Conservation (phyloP, 2,113 vertebrate genomes). For the Gallinago jamesoni region DNA sequence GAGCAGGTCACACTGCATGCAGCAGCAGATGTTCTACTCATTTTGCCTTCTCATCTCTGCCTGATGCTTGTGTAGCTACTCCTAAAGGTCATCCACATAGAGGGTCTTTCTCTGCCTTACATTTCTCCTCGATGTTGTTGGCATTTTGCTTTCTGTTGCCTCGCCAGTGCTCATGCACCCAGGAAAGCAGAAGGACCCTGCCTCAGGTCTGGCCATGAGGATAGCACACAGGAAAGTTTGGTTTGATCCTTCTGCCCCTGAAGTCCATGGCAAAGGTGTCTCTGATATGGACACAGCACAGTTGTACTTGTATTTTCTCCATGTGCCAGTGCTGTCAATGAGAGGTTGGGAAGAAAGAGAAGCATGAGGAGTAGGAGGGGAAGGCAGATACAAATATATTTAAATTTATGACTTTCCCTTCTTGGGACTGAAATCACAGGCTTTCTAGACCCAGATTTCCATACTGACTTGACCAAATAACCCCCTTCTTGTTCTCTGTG, state of each 20-base stretch:
- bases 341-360: neutral
- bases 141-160: neutral
- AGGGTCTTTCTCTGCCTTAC: neutral
- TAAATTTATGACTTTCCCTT: neutral
- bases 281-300: neutral
- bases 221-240: rapidly evolving
- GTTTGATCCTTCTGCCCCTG: neutral
- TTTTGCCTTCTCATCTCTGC: neutral
- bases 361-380: rapidly evolving
- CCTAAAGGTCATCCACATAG: neutral
- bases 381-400: neutral
- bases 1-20: neutral
- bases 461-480: neutral
- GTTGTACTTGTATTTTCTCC: neutral
- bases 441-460: neutral
- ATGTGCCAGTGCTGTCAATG: neutral
- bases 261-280: neutral
- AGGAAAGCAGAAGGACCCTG: neutral
- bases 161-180: neutral
- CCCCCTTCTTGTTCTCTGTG: neutral
- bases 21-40: rapidly evolving
- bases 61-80: neutral
- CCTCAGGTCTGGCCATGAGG: rapidly evolving
- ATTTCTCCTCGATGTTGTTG: neutral
- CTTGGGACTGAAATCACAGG: neutral